Conservation (phyloP, 2,113 vertebrate species). For the Hyperopisus bebe region DNA sequence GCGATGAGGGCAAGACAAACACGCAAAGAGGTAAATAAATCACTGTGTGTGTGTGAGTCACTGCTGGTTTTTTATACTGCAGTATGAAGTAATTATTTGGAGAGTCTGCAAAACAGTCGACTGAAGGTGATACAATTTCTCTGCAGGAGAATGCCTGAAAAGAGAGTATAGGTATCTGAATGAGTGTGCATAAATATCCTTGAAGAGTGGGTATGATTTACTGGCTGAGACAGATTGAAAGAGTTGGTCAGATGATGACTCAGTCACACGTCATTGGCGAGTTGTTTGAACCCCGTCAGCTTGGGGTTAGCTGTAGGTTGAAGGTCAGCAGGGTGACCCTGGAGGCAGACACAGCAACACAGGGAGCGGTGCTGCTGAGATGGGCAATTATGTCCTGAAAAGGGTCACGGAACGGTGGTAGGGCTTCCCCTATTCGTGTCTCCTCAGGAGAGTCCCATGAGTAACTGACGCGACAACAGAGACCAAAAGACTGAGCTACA, state of each 20-base stretch:
- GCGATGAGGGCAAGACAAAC: not conserved
- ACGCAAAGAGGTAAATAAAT: not conserved
- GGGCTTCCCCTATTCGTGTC: constrained; percentile 33
- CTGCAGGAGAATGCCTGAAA: not conserved
- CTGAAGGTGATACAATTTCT: not conserved
- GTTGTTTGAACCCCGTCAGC: not conserved
- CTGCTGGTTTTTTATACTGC: not conserved
- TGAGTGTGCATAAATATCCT: not conserved
- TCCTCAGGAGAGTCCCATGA: constrained; percentile 33
- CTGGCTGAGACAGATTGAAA: not conserved
- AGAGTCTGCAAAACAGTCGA: not conserved
- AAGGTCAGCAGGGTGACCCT: not conserved
- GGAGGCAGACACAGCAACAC: not conserved
- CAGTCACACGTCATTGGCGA: constrained; percentile 12
- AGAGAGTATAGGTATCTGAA: not conserved
- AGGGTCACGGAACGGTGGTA: not conserved
- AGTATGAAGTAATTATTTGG: not conserved
- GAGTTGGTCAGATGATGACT: not conserved
- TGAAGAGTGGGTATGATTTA: not conserved
- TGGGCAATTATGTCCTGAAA: not conserved
- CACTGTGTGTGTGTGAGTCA: not conserved
- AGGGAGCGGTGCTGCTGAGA: not conserved
- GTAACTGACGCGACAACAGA: constrained; percentile 38
- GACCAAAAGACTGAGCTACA: constrained; percentile 41
- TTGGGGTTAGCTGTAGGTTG: not conserved